Evolutionary conservation across 2,797 vertebrate species (phyloP).

Genomic region (Onychomys torridus): DNA sequence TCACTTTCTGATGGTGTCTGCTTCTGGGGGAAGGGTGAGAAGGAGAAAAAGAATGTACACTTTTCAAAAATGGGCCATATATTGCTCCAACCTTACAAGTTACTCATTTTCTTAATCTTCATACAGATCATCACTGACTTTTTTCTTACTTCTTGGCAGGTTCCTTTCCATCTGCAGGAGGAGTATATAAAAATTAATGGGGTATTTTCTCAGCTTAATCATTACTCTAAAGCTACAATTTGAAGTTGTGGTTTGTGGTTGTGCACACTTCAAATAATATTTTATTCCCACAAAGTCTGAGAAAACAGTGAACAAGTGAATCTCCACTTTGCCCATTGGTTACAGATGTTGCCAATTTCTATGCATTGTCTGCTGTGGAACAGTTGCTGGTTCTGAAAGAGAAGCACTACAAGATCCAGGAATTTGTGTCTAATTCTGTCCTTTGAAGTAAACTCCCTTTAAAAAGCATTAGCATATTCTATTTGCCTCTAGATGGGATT

Average conservation of each 20-base stretch:
- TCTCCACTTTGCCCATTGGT: background rate
- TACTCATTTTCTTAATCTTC: background rate
- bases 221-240: background rate
- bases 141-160: background rate
- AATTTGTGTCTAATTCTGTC: background rate
- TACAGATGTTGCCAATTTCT: background rate
- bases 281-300: conserved; percentile 47
- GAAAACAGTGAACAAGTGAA: conserved; percentile 11
- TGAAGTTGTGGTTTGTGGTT: conserved; percentile 16
- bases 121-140: background rate
- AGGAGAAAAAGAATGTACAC: background rate
- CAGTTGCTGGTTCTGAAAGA: background rate
- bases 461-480: background rate
- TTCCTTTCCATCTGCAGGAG: background rate
- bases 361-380: background rate
- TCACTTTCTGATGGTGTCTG: background rate
- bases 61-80: background rate
- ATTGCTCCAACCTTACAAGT: conserved; percentile 7
- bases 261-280: background rate
- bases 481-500: background rate
- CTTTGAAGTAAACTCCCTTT: conserved; percentile 1
- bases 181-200: background rate
- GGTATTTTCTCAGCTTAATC: conserved; percentile 15
- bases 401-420: background rate
- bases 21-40: background rate